A percentile compares a stretch with the other conserved stretches of the same genome.
Conservation (phyloP, 2,888 invertebrate species). For the Meiosimyza decipiens region DNA sequence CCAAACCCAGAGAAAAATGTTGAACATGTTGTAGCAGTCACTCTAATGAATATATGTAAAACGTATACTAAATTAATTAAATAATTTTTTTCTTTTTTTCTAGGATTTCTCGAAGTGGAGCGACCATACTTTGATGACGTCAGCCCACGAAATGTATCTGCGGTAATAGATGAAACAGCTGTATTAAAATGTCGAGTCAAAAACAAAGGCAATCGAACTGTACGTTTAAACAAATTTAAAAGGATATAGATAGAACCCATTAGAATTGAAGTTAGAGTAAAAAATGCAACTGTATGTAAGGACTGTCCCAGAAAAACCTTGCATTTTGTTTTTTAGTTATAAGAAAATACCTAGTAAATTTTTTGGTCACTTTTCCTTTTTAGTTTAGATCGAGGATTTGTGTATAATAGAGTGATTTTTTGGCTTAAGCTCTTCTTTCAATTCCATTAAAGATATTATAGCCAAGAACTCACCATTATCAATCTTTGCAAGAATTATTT, state of each 20-base stretch:
- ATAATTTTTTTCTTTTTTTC: slow-evolving; percentile 17
- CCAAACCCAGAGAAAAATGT: neutral
- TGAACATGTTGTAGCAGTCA: neutral
- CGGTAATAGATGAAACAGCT: slow-evolving; percentile 85
- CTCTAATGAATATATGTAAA: neutral
- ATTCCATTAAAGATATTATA: too few species aligned
- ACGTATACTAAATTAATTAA: neutral
- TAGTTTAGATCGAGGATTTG: too few species aligned
- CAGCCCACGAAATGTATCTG: slow-evolving; percentile 83
- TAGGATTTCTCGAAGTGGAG: slow-evolving; percentile 55
- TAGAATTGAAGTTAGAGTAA: neutral
- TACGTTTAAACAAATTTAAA: slow-evolving; percentile 67
- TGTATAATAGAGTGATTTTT: too few species aligned
- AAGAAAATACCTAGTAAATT: too few species aligned
- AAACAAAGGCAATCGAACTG: slow-evolving; percentile 87
- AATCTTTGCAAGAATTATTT: too few species aligned
- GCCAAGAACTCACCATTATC: too few species aligned
- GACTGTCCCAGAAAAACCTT: too few species aligned
- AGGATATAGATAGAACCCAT: too few species aligned
- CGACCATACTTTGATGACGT: slow-evolving; percentile 89
- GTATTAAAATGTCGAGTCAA: slow-evolving; percentile 85
- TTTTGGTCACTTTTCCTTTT: too few species aligned
- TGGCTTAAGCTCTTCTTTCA: too few species aligned
- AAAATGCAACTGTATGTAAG: too few species aligned
- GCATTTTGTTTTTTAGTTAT: too few species aligned